Evolutionary conservation across 2,113 vertebrate genomes (phyloP).

Genomic region (Cryptotis parvus): DNA sequence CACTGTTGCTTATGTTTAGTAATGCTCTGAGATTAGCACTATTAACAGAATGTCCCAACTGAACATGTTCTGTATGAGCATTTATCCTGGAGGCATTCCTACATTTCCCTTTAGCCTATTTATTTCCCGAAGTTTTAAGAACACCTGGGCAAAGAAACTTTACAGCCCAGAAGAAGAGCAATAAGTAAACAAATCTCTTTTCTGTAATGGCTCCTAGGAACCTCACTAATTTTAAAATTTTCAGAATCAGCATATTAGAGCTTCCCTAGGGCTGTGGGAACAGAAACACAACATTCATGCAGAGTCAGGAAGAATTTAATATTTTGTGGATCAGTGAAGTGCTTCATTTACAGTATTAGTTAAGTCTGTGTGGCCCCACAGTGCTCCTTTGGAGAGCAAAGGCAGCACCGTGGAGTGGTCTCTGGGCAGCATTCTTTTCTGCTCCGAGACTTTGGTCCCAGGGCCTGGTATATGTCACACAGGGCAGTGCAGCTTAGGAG

Average conservation of each 20-base stretch:
- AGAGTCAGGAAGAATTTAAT: conserved; percentile 31
- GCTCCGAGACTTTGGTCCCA: not conserved
- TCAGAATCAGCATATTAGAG: conserved; percentile 4
- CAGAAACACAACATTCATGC: conserved; percentile 3
- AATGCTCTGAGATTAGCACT: not conserved
- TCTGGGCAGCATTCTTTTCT: not conserved
- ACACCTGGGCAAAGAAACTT: conserved; percentile 32
- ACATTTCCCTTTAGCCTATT: not conserved
- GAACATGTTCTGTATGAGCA: not conserved
- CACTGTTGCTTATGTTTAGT: not conserved
- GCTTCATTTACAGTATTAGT: not conserved
- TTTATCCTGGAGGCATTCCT: not conserved
- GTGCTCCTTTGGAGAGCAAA: not conserved
- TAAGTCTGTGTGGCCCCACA: not conserved
- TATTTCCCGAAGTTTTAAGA: conserved; percentile 31
- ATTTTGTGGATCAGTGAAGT: not conserved
- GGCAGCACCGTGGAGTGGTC: not conserved
- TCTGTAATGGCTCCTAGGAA: not conserved
- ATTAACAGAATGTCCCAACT: not conserved
- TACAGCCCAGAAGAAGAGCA: not conserved
- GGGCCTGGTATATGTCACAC: not conserved
- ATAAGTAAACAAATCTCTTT: conserved; percentile 26
- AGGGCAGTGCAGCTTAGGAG: not conserved
- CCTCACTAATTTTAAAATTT: not conserved
- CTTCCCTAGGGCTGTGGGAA: not conserved